Conservation (phyloP, 2,888 invertebrate genomes). For the Morpho achilles region DNA sequence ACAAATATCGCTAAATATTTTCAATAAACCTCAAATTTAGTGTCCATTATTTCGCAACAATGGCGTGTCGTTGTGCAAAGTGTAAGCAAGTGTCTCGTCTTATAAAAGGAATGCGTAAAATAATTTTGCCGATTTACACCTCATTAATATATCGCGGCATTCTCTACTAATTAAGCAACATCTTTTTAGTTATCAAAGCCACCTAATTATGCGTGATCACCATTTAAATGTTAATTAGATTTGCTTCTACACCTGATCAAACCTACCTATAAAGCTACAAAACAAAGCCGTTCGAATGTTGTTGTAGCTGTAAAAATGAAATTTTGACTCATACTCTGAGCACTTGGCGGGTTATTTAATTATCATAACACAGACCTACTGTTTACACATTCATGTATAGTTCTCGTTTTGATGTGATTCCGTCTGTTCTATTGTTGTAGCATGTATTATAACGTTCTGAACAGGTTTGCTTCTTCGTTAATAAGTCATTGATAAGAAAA, state of each 20-base stretch:
- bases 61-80: constrained; percentile 22
- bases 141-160: constrained; percentile 55
- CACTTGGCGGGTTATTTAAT: constrained; percentile 2
- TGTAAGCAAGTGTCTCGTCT: constrained; percentile 55
- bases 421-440: background rate
- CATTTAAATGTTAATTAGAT: constrained; percentile 78
- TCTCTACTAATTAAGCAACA: constrained; percentile 70
- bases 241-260: constrained; percentile 69
- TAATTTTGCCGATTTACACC: constrained; percentile 53
- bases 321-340: constrained; percentile 4
- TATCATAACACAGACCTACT: constrained; percentile 12
- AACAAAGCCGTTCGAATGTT: constrained; percentile 34
- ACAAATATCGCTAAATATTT: too few relatives aligned
- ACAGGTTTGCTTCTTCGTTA: too few relatives aligned
- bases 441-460: background rate
- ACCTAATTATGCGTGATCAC: constrained; percentile 75
- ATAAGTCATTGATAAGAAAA: too few relatives aligned
- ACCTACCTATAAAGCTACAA: constrained; percentile 40
- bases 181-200: constrained; percentile 62
- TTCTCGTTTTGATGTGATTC: constrained; percentile 4
- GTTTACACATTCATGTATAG: constrained; percentile 5
- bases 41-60: too few relatives aligned
- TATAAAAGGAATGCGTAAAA: constrained; percentile 34
- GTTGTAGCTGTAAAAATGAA: constrained; percentile 14
- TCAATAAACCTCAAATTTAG: too few relatives aligned